Evolutionary conservation across 2,888 invertebrate species (phyloP), one percentile per base, ranked within the genome.

Genomic region (Mesorhabditis belari): DNA sequence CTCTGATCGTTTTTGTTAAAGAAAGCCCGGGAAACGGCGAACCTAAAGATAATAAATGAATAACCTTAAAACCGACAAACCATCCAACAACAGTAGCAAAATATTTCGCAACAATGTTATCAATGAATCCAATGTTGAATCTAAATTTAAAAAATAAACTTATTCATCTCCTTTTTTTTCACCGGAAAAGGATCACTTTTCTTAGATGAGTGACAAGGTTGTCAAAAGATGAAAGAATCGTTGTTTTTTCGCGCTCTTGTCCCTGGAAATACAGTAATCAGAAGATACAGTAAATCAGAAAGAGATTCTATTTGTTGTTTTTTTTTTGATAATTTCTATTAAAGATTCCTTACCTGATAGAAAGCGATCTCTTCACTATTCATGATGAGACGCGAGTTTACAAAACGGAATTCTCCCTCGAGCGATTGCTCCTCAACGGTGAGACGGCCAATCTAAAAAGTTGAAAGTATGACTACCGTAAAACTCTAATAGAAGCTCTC

Each of bases 401-500:
- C 92, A 81, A 92, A 95, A 81, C 96, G 87, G 83, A 92, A 95
- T 85, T 98, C 95, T 58, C 96, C 98, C 85, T 98, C 98, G n/a
- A 95, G 84, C 81, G 91, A 90, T 83, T 96, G 96, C 82, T 98
- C 96, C 65, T 87, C 87, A 0, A 93, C 91, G 0, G 96, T 96
- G 85, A 96, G 86, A 55, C 87, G 85, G 1, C 90, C 92, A 65
- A 70, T 70, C 73, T 73, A 35, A 49, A 65, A 56, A n/a, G n/a
- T n/a, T n/a, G n/a, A n/a, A n/a, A n/a, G n/a, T n/a, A n/a, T n/a
- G n/a, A n/a, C n/a, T n/a, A n/a, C n/a, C n/a, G n/a, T n/a, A n/a
- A n/a, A n/a, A n/a, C n/a, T n/a, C 44, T 9, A 2, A n/a, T 35
- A 17, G 1, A 35, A 1, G 44, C 2, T 1, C n/a, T 35, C 2